Evolutionary conservation across 1,140 invertebrate species (phyloP), one percentile per base, ranked within the genome.

Genomic region (Polypedilum pembai): DNA sequence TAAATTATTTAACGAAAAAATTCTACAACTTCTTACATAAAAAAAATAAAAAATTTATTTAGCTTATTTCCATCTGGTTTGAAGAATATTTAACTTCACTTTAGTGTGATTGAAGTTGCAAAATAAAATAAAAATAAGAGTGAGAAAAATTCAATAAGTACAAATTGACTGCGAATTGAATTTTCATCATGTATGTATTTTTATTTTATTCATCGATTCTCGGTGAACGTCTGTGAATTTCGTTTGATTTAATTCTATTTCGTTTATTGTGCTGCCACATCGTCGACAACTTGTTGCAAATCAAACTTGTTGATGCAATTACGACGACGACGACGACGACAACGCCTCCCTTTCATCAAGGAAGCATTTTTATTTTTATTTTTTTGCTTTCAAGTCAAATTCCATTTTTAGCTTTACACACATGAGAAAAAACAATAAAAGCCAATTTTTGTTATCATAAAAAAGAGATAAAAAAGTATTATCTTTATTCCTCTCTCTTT

Each of bases 221-320:
- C 45, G n/a, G n/a, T 56, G 45, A 56, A 56, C n/a, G 45, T 56
- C 45, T 56, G 45, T 12, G n/a, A 56, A 56, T 56, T 56, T 56
- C 12, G 12, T 56, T 4, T 12, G 24, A 1, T 33, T 33, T 5
- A 33, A n/a, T 56, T 56, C 45, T 33, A 33, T 33, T 33, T n/a
- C 8, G 10, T 56, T 56, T n/a, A 12, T 15, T 45, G 41, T 45
- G 8, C 41, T 45, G 24, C 24, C 41, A 45, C 8, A 45, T 45
- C 15, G 41, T 45, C 15, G 41, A 69, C 20, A 69, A 69, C 65
- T 18, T 69, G 65, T 69, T 69, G 65, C 65, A 69, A 66, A 66
- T 69, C 65, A 69, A 69, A 69, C 65, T 18, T 69, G 65, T 69
- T 69, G 65, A 69, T 69, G 20, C 20, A 69, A 69, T 69, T 69